Conservation (phyloP, 2,797 vertebrate species). For the Spea hammondii region DNA sequence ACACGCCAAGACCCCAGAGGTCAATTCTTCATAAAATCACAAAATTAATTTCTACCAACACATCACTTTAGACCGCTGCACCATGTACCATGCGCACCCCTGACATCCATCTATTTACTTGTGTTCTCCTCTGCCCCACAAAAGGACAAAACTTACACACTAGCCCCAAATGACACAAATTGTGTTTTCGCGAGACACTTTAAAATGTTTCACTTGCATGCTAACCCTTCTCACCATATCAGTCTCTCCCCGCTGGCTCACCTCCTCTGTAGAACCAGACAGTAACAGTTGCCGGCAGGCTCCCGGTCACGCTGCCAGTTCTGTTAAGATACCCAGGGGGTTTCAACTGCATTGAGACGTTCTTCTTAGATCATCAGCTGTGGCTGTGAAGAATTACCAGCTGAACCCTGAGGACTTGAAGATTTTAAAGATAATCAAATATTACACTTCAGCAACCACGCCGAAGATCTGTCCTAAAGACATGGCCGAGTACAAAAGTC, state of each 20-base stretch:
- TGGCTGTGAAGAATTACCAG: background rate
- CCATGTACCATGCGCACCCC: too few species aligned
- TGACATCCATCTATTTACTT: too few species aligned
- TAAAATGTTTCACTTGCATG: background rate
- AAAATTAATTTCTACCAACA: background rate
- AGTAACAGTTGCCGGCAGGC: background rate
- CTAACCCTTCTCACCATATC: background rate
- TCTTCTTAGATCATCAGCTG: background rate
- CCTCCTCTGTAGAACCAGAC: background rate
- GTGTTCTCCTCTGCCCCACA: too few species aligned
- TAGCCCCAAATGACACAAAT: background rate
- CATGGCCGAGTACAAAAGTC: too few species aligned
- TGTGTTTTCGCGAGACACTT: background rate
- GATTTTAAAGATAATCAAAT: background rate
- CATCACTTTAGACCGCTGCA: too few species aligned
- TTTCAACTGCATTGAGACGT: background rate
- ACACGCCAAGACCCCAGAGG: conserved; percentile 6
- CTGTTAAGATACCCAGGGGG: background rate
- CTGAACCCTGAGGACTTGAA: too few species aligned
- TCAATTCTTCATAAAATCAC: conserved; percentile 13
- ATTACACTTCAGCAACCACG: background rate
- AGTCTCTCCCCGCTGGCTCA: background rate
- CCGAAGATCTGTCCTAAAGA: background rate
- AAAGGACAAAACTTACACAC: background rate
- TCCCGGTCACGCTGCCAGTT: background rate